Conservation (phyloP, 2,888 invertebrate genomes). For the Hetaerina titia region DNA sequence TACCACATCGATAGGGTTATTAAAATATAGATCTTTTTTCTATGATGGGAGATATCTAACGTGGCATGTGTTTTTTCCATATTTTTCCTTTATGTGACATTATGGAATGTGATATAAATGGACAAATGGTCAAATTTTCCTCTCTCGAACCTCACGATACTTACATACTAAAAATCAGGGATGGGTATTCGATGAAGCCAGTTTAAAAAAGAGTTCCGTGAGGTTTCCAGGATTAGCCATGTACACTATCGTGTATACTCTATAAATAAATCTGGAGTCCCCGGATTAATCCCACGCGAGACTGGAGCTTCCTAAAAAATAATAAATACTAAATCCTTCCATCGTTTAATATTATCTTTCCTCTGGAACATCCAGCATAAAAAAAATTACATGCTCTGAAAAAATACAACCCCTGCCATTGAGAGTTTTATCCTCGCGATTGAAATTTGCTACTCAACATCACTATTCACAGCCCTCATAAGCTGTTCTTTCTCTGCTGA, state of each 20-base stretch:
- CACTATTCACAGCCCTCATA: neutral
- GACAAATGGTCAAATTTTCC: too few species aligned
- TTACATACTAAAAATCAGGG: neutral
- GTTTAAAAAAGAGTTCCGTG: neutral
- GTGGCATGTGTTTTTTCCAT: too few species aligned
- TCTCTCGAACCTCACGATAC: too few species aligned
- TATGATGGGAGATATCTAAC: too few species aligned
- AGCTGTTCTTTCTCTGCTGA: neutral
- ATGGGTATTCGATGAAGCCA: too few species aligned
- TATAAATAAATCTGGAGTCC: neutral
- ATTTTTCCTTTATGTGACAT: too few species aligned
- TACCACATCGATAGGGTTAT: too few species aligned
- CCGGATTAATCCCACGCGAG: neutral
- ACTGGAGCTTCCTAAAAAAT: neutral
- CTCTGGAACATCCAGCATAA: neutral
- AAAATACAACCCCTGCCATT: neutral
- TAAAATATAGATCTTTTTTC: too few species aligned
- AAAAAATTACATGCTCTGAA: neutral
- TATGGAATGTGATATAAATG: too few species aligned
- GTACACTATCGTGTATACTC: neutral
- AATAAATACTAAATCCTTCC: neutral
- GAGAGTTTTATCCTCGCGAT: neutral
- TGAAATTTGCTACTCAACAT: neutral
- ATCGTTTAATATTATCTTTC: neutral
- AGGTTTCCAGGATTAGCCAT: neutral